Evolutionary conservation across 2,888 invertebrate genomes (phyloP), one percentile per base, ranked within the genome.

Genomic region (Myopa testacea): DNA sequence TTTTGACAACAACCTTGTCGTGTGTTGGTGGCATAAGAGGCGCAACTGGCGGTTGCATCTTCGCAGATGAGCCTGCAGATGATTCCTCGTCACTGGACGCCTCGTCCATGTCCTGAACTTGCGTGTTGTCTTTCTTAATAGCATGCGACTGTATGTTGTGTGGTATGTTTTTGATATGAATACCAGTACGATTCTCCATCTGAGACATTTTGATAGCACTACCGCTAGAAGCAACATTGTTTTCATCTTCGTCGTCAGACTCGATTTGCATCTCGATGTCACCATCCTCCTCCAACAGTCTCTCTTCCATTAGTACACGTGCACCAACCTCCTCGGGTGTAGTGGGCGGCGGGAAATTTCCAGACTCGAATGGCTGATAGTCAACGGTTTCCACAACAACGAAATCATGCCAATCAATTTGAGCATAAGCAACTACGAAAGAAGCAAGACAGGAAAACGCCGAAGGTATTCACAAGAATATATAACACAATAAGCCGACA

Each of bases 391-490:
- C 99, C 0, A 99, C 99, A 0, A 99, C 99, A 1, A 99, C 99
- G 89, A 99, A 99, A 89, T 99, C 99, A 88, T 99, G 99, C 99
- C 99, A 99, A 88, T 99, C 99, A 81, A 99, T 98, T 86, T 97
- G 97, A 0, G 98, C 98, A 88, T 99, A 99, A 0, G 96, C 96
- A 45, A 96, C 93, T 92, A 79, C 78, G 89, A 3, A 52, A 7
- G 4, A 37, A 40, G 34, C n/a, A 45, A 58, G 34, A 34, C 4
- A 34, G 52, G 1, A 10, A 10, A 4, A 37, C 37, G 37, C 37
- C 16, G 7, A 6, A 67, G 16, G 34, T 67, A 38, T 38, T 37
- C 12, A 34, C 3, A 63, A 2, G 50, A 63, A 63, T 26, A 26
- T 26, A 26, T 26, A 26, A 26, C 26, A 26, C 26, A 26, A 26